phyloP scores from a whole-genome alignment of 2,888 invertebrate genomes.

The Anthophora plumipes region DNA sequence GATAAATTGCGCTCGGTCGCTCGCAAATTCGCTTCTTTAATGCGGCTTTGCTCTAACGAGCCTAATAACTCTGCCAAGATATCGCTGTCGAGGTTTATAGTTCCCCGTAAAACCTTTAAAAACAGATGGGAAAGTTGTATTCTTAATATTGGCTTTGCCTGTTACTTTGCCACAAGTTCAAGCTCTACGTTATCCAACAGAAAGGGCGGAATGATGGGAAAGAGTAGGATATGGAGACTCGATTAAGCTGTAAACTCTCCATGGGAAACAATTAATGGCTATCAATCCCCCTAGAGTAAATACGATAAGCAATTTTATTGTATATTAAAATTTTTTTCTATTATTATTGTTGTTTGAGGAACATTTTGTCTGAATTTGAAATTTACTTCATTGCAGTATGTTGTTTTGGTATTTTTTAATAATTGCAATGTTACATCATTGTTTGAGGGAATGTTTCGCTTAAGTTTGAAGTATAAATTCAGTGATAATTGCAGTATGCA shows the following conservation, averaged over 20 bases:
- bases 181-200: neutral
- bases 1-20: slow-evolving; percentile 43
- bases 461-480: too few species aligned
- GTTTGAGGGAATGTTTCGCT: too few species aligned
- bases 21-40: slow-evolving; percentile 57
- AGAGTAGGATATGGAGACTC: too few species aligned
- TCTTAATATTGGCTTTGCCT: slow-evolving; percentile 21
- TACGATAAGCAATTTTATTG: neutral
- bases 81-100: slow-evolving; percentile 34
- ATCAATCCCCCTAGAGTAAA: neutral
- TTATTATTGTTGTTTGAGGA: too few species aligned
- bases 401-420: too few species aligned
- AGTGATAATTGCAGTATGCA: too few species aligned
- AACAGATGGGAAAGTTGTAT: slow-evolving; percentile 38
- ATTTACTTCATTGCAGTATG: too few species aligned
- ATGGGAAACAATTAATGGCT: neutral
- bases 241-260: neutral
- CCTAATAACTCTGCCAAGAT: slow-evolving; percentile 40
- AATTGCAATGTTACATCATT: too few species aligned
- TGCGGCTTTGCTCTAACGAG: slow-evolving; percentile 53
- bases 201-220: too few species aligned
- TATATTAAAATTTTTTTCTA: neutral
- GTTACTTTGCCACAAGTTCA: neutral
- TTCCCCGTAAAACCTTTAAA: slow-evolving; percentile 35
- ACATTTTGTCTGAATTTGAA: too few species aligned